Percentiles rank a stretch among this genome's conserved stretches.
phyloP scores from a whole-genome alignment of 2,888 invertebrate species.

The Helicoverpa assulta region DNA sequence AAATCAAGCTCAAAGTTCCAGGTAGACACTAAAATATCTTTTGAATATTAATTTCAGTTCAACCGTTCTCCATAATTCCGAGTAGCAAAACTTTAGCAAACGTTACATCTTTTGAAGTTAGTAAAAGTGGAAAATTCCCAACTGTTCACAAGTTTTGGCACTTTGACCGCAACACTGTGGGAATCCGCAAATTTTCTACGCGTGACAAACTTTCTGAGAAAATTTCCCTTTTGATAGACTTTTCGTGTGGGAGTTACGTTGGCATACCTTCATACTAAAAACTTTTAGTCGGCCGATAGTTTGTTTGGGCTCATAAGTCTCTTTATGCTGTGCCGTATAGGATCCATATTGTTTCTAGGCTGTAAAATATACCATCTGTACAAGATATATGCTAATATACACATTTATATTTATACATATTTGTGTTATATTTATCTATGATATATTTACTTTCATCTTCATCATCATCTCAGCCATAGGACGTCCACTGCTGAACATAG shows the following conservation, averaged over 20 bases:
- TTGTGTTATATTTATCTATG: too few species aligned
- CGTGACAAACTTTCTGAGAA: constrained; percentile 53
- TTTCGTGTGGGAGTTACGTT: constrained; percentile 34
- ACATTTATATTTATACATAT: too few species aligned
- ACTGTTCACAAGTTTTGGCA: constrained; percentile 51
- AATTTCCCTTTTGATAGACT: constrained; percentile 60
- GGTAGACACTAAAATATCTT: neutral
- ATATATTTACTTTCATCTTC: too few species aligned
- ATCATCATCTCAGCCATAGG: too few species aligned
- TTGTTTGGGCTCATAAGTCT: too few species aligned
- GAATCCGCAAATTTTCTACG: constrained; percentile 52
- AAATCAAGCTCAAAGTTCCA: neutral
- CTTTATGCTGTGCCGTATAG: too few species aligned
- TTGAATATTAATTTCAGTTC: neutral
- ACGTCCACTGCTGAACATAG: too few species aligned
- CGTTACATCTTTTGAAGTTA: constrained; percentile 43
- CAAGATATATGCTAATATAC: too few species aligned
- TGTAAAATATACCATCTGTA: too few species aligned
- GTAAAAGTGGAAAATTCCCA: constrained; percentile 44
- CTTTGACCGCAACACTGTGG: constrained; percentile 55
- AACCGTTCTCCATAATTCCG: neutral
- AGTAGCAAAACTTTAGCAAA: constrained; percentile 30
- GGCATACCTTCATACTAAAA: neutral
- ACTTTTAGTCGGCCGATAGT: too few species aligned
- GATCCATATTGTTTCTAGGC: too few species aligned